Base-by-base conservation (phyloP, 2,888 invertebrate genomes). In the Melitaea athalia region DNA sequence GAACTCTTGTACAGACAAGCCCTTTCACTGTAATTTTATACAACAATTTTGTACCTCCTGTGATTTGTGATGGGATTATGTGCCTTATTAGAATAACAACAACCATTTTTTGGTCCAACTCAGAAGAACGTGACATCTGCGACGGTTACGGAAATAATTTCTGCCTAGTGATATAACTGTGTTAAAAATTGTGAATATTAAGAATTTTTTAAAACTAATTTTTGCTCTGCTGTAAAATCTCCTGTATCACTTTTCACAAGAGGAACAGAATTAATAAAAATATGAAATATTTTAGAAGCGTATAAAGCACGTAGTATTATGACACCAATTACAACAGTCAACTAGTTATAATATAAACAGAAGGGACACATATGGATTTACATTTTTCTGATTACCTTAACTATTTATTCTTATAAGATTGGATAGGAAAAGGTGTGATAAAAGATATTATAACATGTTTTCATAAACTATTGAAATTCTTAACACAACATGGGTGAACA, bases 241-340 rank as follows among this genome's bases (percentile, higher is more conserved):
- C 24, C 3, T 24, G 24, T 24, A 24, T 24, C 24, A 24, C 24
- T 24, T 24, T 1, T 24, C 24, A 24, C 24, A 2, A 3, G 24
- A 24, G 24, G 24, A 1, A 24, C 24, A 24, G 24, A 24, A 24
- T n/a, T 14, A 17, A 57, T 65, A 65, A 53, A n/a, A 47, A 65
- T 50, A 65, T 53, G 45, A 53, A 53, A 60, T 38, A 65, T 49
- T 31, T 43, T 50, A 65, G 31, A 65, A 65, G 52, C 52, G 65
- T 52, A 65, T 59, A 65, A 52, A 52, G 43, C 24, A 65, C 15
- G 15, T 45, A 52, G 24, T n/a, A 60, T 52, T 60, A 60, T 52
- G 52, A 65, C 60, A 65, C 52, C 52, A 60, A 65, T 59, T 15
- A 65, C 8, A 15, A 15, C 42, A 57, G 5, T n/a, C 11, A 33